phyloP scores from a whole-genome alignment of 2,888 invertebrate species.

The Callyntrura guangdongensis region DNA sequence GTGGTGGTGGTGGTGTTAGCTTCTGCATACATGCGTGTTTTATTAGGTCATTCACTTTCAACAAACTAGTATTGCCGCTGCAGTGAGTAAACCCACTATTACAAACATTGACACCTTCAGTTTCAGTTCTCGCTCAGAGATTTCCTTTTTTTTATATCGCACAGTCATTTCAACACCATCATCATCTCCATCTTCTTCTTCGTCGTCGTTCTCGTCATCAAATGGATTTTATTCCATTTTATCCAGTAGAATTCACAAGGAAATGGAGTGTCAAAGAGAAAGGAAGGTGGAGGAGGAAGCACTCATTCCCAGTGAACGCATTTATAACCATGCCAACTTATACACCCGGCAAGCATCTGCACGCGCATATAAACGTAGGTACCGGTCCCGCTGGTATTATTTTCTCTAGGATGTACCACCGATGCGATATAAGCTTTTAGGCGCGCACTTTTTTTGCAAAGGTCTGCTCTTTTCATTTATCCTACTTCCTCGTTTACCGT shows the following conservation, averaged over 20 bases:
- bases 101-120: conserved; percentile 76
- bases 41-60: conserved; percentile 77
- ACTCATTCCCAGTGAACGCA: conserved; percentile 58
- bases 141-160: conserved; percentile 49
- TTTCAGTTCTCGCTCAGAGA: conserved; percentile 51
- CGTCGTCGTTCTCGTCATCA: conserved; percentile 62
- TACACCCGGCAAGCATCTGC: not conserved
- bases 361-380: not conserved
- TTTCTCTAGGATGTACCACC: not conserved
- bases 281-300: conserved; percentile 61
- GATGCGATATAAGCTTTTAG: not conserved
- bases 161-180: conserved; percentile 35
- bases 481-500: not conserved
- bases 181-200: conserved; percentile 55
- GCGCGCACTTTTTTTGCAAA: conserved; percentile 19
- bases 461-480: conserved; percentile 14
- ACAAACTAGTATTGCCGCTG: conserved; percentile 39
- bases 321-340: conserved; percentile 44
- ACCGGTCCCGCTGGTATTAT: not conserved
- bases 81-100: conserved; percentile 43
- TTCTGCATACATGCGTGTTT: conserved; percentile 76
- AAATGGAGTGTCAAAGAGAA: conserved; percentile 79
- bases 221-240: conserved; percentile 75
- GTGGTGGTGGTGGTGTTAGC: conserved; percentile 28
- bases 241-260: conserved; percentile 79